These are phyloP conservation scores for Diachasmimorpha longicaudata DNA, from an alignment of 1,140 invertebrate genomes.

Conservation along the genomic window DNA sequence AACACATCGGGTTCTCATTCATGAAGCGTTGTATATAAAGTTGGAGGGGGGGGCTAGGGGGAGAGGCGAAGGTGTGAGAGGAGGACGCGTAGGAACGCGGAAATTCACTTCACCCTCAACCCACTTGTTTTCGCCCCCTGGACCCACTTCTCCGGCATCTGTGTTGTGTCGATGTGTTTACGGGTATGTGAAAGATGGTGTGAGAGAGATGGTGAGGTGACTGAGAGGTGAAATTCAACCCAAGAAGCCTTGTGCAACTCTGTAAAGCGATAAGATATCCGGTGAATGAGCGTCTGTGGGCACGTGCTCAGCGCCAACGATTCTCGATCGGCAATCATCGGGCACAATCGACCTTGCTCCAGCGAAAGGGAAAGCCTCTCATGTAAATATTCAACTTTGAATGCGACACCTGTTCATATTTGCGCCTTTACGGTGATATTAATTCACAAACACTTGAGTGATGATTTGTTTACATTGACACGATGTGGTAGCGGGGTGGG, in stretches of 20 bases:
- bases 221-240: background rate
- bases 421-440: background rate
- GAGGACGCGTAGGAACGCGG: constrained; percentile 25
- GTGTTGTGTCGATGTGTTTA: background rate
- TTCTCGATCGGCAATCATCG: constrained; percentile 42
- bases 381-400: background rate
- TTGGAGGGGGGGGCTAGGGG: constrained; percentile 33
- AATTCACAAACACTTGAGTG: background rate
- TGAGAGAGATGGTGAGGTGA: background rate
- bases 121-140: constrained; percentile 1
- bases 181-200: constrained; percentile 8
- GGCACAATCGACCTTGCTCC: background rate
- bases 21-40: constrained; percentile 34
- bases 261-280: constrained; percentile 46
- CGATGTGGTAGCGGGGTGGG: too few relatives aligned
- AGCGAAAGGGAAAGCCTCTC: background rate
- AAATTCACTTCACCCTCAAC: constrained; percentile 5
- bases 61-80: constrained; percentile 13
- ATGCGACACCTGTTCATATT: background rate
- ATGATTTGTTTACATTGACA: background rate
- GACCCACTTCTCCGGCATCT: background rate
- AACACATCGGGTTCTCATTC: constrained; percentile 44
- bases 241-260: constrained; percentile 25
- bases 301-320: constrained; percentile 23
- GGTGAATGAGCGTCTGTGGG: constrained; percentile 38